Evolutionary conservation across 2,797 vertebrate genomes (phyloP), one percentile per base, ranked within the genome.

Genomic region (Aphelocoma californica): DNA sequence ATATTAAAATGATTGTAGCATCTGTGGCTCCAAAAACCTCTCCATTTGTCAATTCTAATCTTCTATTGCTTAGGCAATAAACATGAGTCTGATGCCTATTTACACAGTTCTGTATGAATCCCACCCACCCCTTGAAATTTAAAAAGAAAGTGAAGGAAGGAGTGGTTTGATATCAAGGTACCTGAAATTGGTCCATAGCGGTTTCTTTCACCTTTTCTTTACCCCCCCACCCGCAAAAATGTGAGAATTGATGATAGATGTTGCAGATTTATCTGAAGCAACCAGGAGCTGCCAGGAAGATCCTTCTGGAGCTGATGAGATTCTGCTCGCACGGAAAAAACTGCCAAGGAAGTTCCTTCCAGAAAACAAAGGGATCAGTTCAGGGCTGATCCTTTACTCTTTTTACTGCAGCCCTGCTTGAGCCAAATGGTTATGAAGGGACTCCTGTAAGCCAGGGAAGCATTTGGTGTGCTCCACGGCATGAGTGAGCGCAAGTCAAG

Each of bases 1-100:
- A 95, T 96, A 96, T 97, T 97, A 96, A 96, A 96, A 96, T 96
- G 93, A 96, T 95, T 97, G 96, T 93, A 91, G 94, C 97, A 97
- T 96, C 95, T 95, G 95, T 96, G 92, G 95, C 95, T 95, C 93
- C 93, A 91, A 95, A 96, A 97, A 81, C 81, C 95, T 91, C 96
- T 94, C 90, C 91, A 93, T 95, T 96, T 94, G 95, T 96, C 92
- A 95, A 88, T 95, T 95, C 92, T 92, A 93, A 93, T 95, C 94
- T 93, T 95, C 92, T 94, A 94, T 96, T 96, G 91, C 96, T 97
- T 72, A 93, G 91, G 95, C 95, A 86, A 93, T 95, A 97, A 97
- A 94, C 95, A 96, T 31, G 95, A 94, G 87, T 95, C 91, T 92
- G 90, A 85, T 95, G 91, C 89, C 92, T 97, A 79, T 89, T 96